Base-by-base conservation (phyloP, 2,888 invertebrate species). In the Aleiodes leptofemur region DNA sequence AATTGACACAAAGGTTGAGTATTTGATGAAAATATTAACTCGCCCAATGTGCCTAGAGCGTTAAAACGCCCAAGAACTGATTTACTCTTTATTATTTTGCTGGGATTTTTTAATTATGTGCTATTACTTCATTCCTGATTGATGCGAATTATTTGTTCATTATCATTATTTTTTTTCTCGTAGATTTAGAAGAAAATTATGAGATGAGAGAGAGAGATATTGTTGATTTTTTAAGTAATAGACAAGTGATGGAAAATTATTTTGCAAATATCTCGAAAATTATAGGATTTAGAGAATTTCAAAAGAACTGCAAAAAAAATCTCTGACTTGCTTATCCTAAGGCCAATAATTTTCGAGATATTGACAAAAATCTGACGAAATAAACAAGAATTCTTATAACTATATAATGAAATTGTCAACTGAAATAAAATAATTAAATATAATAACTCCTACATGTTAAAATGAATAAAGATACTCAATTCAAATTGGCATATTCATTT, bases 361-460 rank as follows among this genome's bases (percentile, higher is more conserved):
- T 23, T 23, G 23, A 23, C 23, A 23, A 23, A 23, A 23, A 23
- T 23, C 23, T 1, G 23, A 23, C 23, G 23, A 43, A 43, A 43
- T 6, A 43, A 43, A 3, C 34, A 61, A 8, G 13, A 59, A 59
- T 59, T 59, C 59, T 59, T 59, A 9, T 59, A 31, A 59, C 31
- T 59, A 23, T 57, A 31, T 59, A 23, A 59, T 31, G 23, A 31
- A 34, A 29, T 59, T 29, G 31, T 16, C 14, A 55, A 8, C 80
- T 80, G 80, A 80, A 79, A 77, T 82, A 80, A 75, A 81, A 55
- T 53, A 53, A 14, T 53, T 38, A 31, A 53, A 53, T 85, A 83
- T 79, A 83, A 83, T 79, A 83, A 80, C 78, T 77, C 85, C 81
- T 82, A 82, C 78, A 80, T 85, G 84, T 85, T 84, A 80, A 80